These are phyloP conservation scores for Liasis olivaceus DNA, from an alignment of 2,797 vertebrate genomes.

Conservation along the genomic window DNA sequence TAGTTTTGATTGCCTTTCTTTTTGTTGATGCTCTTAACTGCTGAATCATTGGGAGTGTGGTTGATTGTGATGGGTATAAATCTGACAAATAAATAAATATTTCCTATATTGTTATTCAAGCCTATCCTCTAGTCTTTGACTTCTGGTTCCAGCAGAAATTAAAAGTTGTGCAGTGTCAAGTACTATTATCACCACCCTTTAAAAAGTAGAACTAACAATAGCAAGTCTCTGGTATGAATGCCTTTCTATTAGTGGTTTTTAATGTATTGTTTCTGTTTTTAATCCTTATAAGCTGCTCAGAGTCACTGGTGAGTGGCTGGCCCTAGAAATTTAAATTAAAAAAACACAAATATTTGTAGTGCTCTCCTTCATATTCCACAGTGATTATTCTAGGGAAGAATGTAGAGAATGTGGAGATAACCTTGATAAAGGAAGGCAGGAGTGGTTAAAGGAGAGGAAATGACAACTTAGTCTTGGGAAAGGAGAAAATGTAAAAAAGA, in stretches of 20 bases:
- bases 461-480: not conserved
- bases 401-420: not conserved
- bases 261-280: too few relatives aligned
- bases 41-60: too few relatives aligned
- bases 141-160: not conserved
- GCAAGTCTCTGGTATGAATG: too few relatives aligned
- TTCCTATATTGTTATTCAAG: not conserved
- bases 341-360: not conserved
- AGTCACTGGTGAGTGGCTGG: too few relatives aligned
- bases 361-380: not conserved
- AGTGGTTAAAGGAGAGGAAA: not conserved
- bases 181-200: not conserved
- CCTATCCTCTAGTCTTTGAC: not conserved
- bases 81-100: not conserved
- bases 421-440: not conserved
- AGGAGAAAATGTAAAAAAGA: not conserved
- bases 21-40: too few relatives aligned
- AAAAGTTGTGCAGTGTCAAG: not conserved
- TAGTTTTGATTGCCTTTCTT: too few relatives aligned
- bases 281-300: too few relatives aligned
- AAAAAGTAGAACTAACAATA: not conserved
- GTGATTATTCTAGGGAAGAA: not conserved
- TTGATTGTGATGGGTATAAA: too few relatives aligned
- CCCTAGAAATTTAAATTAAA: not conserved
- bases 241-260: too few relatives aligned